Base-by-base conservation (phyloP, 2,888 invertebrate genomes). In the Aphidius colemani region DNA sequence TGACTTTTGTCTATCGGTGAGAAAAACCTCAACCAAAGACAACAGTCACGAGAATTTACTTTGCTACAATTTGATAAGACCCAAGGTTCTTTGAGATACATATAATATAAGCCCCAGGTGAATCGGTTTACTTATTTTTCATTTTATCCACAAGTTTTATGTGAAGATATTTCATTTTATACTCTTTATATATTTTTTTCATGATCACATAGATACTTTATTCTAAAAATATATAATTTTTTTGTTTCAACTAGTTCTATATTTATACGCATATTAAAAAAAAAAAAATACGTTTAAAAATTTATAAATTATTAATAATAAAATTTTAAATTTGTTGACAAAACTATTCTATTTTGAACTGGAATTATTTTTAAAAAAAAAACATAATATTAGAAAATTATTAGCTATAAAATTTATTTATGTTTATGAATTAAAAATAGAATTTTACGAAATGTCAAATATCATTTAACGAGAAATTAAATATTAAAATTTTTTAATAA, bases 1-100 rank as follows among this genome's bases (percentile, higher is more conserved):
- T 57, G 57, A 57, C 57, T 57, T 46, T 18, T 46, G 40, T 46
- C 45, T 57, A 57, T 57, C 57, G 46, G 18, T 45, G 39, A 39
- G 46, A 46, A 30, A n/a, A 30, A 30, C 30, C 30, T 30, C 30
- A 30, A 57, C 46, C 10, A 11, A 30, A 39, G 30, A 46, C 45
- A 57, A 10, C 30, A 45, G 56, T 45, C 56, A 30, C 56, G 56
- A 13, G 46, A 45, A n/a, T 30, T 30, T 30, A 30, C 30, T 30
- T 30, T 45, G 13, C 45, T 46, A 45, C 39, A 39, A 57, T 57
- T 57, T 46, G 57, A 57, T 57, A 57, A 57, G 46, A 39, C 11
- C 6, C 10, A 46, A 39, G 30, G 57, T 46, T 39, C 39, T 57
- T 45, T 30, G 30, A 30, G 30, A 30, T 30, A 18, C 13, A 18